phyloP scores from a whole-genome alignment of 1,140 invertebrate species.

The Latrodectus geometricus region DNA sequence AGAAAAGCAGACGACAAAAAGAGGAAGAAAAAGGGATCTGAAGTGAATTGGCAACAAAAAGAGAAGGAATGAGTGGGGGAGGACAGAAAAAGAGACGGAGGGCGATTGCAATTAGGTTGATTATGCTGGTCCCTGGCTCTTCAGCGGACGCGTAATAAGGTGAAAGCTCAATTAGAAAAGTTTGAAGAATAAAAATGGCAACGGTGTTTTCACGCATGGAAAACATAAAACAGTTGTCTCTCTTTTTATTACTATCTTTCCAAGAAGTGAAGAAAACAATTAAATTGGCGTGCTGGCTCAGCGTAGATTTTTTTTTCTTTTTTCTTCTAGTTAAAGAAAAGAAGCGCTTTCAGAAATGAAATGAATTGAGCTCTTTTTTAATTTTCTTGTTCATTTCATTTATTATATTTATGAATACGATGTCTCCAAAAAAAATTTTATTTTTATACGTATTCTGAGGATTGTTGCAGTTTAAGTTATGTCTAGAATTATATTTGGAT shows the following conservation, averaged over 20 bases:
- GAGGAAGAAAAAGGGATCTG: neutral
- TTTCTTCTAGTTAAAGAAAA: neutral
- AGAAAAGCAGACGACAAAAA: neutral
- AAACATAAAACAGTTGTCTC: constrained; percentile 26
- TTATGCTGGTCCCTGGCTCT: constrained; percentile 1
- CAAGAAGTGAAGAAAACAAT: constrained; percentile 8
- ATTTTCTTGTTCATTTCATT: too few relatives aligned
- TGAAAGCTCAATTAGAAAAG: constrained; percentile 33
- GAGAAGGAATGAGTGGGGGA: neutral
- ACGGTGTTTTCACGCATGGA: constrained; percentile 27
- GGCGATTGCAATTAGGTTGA: constrained; percentile 34
- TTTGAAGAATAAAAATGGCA: constrained; percentile 21
- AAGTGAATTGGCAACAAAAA: neutral
- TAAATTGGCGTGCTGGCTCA: constrained; percentile 3
- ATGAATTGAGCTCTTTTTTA: neutral
- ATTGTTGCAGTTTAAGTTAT: too few relatives aligned
- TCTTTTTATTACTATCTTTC: constrained; percentile 5
- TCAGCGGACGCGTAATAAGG: constrained; percentile 17
- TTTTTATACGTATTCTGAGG: too few relatives aligned
- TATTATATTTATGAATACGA: too few relatives aligned
- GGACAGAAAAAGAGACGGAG: neutral
- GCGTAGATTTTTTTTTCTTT: neutral
- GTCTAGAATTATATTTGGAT: too few relatives aligned
- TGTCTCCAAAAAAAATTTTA: too few relatives aligned
- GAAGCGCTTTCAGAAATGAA: neutral